A percentile compares a stretch with the other conserved stretches of the same genome.
These are phyloP conservation scores for Aegithalos caudatus DNA, from an alignment of 2,113 vertebrate genomes.

Conservation along the genomic window DNA sequence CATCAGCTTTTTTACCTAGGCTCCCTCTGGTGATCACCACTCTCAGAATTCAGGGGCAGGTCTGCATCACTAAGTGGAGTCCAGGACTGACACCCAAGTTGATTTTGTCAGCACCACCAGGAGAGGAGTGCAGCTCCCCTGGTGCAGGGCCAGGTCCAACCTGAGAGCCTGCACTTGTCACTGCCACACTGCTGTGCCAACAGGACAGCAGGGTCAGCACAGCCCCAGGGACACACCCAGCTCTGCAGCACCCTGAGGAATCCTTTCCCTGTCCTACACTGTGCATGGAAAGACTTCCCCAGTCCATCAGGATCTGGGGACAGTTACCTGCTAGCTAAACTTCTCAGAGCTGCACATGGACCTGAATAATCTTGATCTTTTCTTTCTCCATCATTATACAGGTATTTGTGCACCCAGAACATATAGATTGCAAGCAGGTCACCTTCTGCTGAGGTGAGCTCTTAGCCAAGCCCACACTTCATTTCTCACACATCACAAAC, in stretches of 20 bases:
- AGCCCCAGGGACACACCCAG: accelerated
- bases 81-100: background rate
- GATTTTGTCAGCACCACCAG: background rate
- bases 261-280: background rate
- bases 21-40: background rate
- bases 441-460: background rate
- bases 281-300: background rate
- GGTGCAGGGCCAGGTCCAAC: background rate
- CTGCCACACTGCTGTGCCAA: background rate
- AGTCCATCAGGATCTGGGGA: background rate
- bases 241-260: background rate
- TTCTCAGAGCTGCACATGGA: background rate
- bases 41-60: background rate
- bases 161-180: background rate
- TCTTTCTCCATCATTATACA: background rate
- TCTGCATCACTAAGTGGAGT: accelerated
- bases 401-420: background rate
- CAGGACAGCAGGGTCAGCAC: background rate
- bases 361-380: background rate
- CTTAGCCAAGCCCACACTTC: background rate
- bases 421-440: background rate
- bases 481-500: conserved; percentile 1
- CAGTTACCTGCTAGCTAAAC: background rate
- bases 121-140: background rate
- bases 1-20: background rate